phyloP scores from a whole-genome alignment of 2,797 vertebrate species.

The Pteronotus mesoamericanus region DNA sequence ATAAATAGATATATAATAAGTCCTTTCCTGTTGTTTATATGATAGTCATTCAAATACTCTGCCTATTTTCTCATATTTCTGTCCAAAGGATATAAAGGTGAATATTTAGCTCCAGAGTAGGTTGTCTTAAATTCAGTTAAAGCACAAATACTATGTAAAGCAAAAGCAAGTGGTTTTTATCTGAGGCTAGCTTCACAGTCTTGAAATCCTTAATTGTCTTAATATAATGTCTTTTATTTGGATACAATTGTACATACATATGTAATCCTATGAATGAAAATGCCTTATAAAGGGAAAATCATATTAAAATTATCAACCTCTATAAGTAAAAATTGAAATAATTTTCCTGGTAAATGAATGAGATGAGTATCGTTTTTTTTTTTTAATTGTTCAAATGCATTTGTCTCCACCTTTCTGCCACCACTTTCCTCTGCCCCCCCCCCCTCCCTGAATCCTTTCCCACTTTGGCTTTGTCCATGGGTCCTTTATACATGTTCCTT shows the following conservation, averaged over 20 bases:
- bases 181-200: neutral
- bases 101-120: neutral
- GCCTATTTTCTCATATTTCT: neutral
- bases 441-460: too few relatives aligned
- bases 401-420: too few relatives aligned
- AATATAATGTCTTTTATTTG: neutral
- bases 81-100: neutral
- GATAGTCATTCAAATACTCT: neutral
- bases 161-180: neutral
- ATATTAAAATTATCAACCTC: neutral
- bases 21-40: neutral
- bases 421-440: too few relatives aligned
- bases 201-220: neutral
- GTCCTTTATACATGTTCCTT: too few relatives aligned
- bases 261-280: neutral
- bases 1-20: too few relatives aligned
- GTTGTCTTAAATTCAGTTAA: neutral
- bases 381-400: too few relatives aligned
- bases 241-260: neutral
- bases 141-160: neutral
- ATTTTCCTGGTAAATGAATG: neutral
- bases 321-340: neutral
- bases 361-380: neutral
- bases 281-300: neutral
- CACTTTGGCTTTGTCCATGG: too few relatives aligned